A percentile compares a stretch with the other conserved stretches of the same genome.
These are phyloP conservation scores for Drosophila novamexicana DNA, from an alignment of 1,140 invertebrate species.

Conservation along the genomic window DNA sequence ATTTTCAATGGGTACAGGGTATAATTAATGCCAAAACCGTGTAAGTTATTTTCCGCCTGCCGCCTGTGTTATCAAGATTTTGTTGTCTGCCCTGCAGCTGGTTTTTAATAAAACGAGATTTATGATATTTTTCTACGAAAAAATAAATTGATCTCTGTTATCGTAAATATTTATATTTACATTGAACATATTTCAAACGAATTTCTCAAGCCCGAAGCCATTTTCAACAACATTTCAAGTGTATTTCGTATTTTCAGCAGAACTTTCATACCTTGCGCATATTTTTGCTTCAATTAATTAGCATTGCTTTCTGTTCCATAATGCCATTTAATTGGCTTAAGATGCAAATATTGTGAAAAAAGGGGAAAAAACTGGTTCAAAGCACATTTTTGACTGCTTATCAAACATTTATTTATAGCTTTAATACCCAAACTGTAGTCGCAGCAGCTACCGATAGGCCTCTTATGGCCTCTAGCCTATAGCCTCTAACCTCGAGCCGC, in stretches of 20 bases:
- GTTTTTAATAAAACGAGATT: conserved; percentile 25
- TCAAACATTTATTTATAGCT: conserved; percentile 76
- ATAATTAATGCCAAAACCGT: no score
- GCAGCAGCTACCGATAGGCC: conserved; percentile 20
- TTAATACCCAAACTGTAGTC: conserved; percentile 25
- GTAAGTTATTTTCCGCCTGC: neutral
- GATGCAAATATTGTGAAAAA: conserved; percentile 24
- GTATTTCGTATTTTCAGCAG: neutral
- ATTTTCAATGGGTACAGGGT: no score
- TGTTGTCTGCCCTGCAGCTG: conserved; percentile 2
- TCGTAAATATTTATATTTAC: conserved; percentile 11
- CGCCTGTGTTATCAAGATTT: neutral
- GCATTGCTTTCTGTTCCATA: conserved; percentile 2
- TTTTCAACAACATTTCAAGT: conserved; percentile 27
- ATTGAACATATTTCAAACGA: conserved; percentile 10
- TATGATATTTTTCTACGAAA: conserved; percentile 18
- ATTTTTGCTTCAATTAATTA: conserved; percentile 26
- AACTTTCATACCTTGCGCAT: conserved; percentile 3
- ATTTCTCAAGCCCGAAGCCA: conserved; percentile 12
- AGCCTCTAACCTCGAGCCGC: conserved; percentile 2
- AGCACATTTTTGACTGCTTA: conserved; percentile 59
- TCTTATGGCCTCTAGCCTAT: conserved; percentile 3
- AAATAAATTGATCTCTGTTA: conserved; percentile 13
- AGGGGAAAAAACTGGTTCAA: neutral
- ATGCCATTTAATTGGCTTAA: conserved; percentile 18